phyloP scores from a whole-genome alignment of 2,113 vertebrate species.

The Porphyrio hochstetteri region DNA sequence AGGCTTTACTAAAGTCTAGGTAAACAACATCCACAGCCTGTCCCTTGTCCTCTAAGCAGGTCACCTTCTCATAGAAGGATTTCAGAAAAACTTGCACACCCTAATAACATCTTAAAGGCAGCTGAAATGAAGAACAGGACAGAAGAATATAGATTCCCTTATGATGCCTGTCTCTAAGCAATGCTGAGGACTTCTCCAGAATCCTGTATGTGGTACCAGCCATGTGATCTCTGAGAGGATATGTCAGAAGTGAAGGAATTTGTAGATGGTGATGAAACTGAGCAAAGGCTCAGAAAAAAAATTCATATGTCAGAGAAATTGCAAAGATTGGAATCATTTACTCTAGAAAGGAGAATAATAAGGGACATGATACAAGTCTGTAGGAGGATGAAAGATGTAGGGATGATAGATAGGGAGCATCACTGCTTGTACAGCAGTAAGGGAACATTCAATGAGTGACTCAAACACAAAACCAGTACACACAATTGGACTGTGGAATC shows the following conservation, averaged over 20 bases:
- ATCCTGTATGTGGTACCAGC: neutral
- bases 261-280: neutral
- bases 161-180: neutral
- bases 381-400: neutral
- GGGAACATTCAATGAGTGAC: neutral
- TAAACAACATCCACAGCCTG: too few relatives aligned
- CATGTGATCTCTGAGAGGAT: neutral
- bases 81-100: neutral
- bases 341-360: neutral
- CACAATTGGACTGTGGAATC: neutral
- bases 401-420: neutral
- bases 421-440: neutral
- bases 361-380: neutral
- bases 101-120: neutral
- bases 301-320: neutral
- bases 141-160: neutral
- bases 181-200: neutral
- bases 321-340: neutral
- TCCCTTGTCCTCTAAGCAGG: too few relatives aligned
- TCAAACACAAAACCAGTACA: neutral
- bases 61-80: too few relatives aligned
- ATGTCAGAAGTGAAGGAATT: neutral
- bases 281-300: neutral
- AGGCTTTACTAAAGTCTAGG: too few relatives aligned
- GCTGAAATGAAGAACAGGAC: neutral